A percentile compares a stretch with the other conserved stretches of the same genome.
Evolutionary conservation across 2,113 vertebrate species (phyloP).

Genomic region (Neomonachus schauinslandi): DNA sequence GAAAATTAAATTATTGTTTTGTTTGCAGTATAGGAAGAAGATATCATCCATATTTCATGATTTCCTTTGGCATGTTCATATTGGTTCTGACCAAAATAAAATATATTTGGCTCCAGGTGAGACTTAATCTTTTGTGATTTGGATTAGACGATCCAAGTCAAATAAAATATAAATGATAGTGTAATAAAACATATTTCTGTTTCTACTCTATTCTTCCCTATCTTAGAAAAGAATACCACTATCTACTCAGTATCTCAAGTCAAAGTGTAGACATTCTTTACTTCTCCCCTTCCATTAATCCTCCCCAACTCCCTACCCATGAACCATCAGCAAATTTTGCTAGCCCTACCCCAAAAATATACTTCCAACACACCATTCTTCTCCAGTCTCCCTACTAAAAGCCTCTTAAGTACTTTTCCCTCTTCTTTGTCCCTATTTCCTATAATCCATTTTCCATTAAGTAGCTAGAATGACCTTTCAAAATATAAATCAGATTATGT

Average conservation of each 20-base stretch:
- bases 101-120: slow-evolving; percentile 25
- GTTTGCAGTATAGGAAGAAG: neutral
- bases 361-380: neutral
- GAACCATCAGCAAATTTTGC: neutral
- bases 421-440: neutral
- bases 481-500: neutral
- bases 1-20: slow-evolving; percentile 41
- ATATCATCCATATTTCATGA: slow-evolving; percentile 35
- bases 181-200: slow-evolving; percentile 15
- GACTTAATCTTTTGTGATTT: slow-evolving; percentile 1
- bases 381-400: neutral
- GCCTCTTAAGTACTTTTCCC: neutral
- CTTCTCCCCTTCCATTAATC: neutral
- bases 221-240: neutral
- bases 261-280: neutral
- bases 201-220: neutral
- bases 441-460: neutral
- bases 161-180: neutral
- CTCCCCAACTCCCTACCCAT: neutral
- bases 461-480: neutral
- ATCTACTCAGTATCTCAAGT: neutral
- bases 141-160: slow-evolving; percentile 14
- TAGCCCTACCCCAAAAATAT: neutral
- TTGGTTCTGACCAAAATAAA: slow-evolving; percentile 48
- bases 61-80: slow-evolving; percentile 42